Evolutionary conservation across 2,888 invertebrate genomes (phyloP), one percentile per base, ranked within the genome.

Genomic region (Drosophila ustulata): DNA sequence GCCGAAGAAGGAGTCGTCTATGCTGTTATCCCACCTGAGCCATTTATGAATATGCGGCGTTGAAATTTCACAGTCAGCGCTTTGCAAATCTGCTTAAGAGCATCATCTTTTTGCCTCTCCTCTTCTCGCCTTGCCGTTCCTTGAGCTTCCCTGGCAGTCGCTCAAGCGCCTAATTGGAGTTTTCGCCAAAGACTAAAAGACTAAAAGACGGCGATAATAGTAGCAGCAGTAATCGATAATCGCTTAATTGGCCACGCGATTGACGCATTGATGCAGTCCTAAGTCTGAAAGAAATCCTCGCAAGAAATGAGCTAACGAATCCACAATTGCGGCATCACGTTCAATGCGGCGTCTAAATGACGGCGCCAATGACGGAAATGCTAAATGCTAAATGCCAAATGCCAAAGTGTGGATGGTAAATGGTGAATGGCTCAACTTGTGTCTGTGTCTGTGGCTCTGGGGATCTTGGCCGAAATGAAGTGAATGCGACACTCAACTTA

Each of bases 131-230:
- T 39, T 39, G 39, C 39, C 13, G 9, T 32, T 32, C 32, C 7
- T 37, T 37, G 9, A 4, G 11, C 13, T n/a, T n/a, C 37, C 63
- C 30, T 43, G 41, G 69, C 58, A 41, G 37, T 66, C 71, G 70
- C 70, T 84, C 66, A 79, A 76, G 82, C 84, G 82, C 58, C 74
- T 82, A 82, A 82, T 82, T 82, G 82, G 74, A 82, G 74, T 74
- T 63, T 58, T 45, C 30, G 49, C 59, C 53, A 51, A 52, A 52
- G 61, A 61, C 56, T 34, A 67, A 25, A 39, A 46, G 34, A 56
- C 26, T 4, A 4, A 30, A 30, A 30, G 30, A 30, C 30, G 30
- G 6, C 65, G 13, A 32, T 47, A 28, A 49, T 41, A 37, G 37
- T n/a, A 45, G 28, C 39, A 23, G 55, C 61, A 79, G 55, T 58